phyloP scores from a whole-genome alignment of 2,113 vertebrate genomes.

The Caranx ignobilis region DNA sequence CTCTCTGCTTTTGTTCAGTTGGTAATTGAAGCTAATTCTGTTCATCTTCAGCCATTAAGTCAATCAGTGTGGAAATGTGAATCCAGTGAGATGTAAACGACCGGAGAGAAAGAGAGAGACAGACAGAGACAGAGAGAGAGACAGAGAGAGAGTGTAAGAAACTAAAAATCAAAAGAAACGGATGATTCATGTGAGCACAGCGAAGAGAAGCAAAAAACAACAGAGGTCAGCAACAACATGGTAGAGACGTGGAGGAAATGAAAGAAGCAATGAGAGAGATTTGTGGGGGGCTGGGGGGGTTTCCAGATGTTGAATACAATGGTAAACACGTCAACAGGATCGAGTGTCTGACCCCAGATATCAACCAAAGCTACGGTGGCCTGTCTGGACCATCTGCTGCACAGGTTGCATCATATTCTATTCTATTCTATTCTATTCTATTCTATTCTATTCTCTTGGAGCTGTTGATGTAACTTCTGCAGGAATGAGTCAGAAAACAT shows the following conservation, averaged over 20 bases:
- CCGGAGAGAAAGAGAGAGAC: background rate
- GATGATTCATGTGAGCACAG: background rate
- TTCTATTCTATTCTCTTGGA: too few relatives aligned
- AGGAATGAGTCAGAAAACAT: too few relatives aligned
- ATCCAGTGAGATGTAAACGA: conserved; percentile 20
- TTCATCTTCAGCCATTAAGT: conserved; percentile 19
- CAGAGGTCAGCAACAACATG: background rate
- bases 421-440: too few relatives aligned
- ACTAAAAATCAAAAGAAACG: background rate
- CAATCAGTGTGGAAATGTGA: conserved; percentile 28
- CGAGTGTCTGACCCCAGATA: background rate
- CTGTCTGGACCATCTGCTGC: too few relatives aligned
- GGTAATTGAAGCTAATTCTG: conserved; percentile 23
- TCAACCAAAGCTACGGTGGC: background rate
- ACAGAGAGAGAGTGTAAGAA: too few relatives aligned
- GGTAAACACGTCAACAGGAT: background rate
- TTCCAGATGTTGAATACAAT: conserved; percentile 24
- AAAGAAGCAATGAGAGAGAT: background rate
- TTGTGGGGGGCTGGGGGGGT: conserved; percentile 6
- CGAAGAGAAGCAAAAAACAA: background rate
- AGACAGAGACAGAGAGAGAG: too few relatives aligned
- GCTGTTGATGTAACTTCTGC: too few relatives aligned
- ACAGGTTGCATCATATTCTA: too few relatives aligned
- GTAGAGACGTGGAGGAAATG: background rate
- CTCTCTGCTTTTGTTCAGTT: background rate